These are phyloP conservation scores for Cantharis rufa DNA, from an alignment of 2,888 invertebrate genomes.

Conservation along the genomic window DNA sequence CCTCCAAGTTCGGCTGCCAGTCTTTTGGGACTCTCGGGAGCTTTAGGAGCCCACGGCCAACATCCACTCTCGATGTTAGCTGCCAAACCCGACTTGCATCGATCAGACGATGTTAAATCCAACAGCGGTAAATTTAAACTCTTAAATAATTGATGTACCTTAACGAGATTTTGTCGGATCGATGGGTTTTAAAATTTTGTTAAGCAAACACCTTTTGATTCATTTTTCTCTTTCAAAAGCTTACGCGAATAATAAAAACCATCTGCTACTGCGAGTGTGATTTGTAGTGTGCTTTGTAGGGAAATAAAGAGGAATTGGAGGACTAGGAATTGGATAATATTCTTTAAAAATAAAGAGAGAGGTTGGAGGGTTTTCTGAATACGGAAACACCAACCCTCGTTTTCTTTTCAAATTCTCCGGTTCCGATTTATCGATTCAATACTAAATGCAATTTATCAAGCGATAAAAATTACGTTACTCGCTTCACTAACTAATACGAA, in stretches of 20 bases:
- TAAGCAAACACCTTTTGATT: neutral
- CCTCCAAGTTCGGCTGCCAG: constrained; percentile 63
- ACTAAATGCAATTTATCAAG: constrained; percentile 47
- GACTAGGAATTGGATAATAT: neutral
- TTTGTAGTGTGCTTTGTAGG: neutral
- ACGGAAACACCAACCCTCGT: constrained; percentile 9
- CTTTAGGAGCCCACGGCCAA: constrained; percentile 69
- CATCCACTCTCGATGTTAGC: constrained; percentile 79
- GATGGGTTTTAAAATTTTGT: neutral
- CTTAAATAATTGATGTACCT: neutral
- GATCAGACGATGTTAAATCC: constrained; percentile 76
- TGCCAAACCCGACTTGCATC: constrained; percentile 77
- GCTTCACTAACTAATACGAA: constrained; percentile 44
- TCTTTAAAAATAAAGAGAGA: constrained; percentile 1
- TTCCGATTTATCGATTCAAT: constrained; percentile 32
- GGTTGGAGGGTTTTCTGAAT: neutral
- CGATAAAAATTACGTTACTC: constrained; percentile 48
- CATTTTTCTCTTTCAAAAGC: neutral
- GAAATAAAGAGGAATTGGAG: neutral
- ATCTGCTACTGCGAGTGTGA: neutral
- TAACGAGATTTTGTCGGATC: neutral
- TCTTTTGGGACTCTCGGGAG: constrained; percentile 62
- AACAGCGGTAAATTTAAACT: constrained; percentile 67
- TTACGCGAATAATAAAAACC: neutral
- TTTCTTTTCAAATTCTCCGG: constrained; percentile 15